Evolutionary conservation across 2,888 invertebrate species (phyloP), one percentile per base, ranked within the genome.

Genomic region (Siphlonurus alternatus): DNA sequence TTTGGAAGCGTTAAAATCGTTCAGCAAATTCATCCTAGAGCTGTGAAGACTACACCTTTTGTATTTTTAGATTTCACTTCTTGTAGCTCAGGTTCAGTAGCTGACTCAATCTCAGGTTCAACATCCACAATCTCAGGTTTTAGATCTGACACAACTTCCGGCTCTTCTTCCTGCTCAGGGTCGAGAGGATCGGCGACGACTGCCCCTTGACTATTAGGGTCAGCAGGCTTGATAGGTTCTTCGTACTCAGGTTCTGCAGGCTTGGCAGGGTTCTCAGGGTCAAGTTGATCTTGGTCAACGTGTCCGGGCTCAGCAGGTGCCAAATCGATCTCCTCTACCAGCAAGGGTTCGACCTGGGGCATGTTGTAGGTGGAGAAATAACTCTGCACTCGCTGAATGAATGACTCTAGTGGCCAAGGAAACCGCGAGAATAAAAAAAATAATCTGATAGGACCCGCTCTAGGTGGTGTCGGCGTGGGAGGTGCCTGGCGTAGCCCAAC

Each of bases 351-450:
- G 5, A 10, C 7, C 5, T 10, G 7, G 7, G 56, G 56, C 5
- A 56, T 20, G 77, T 23, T 83, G 69, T 83, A 83, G n/a, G 83
- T 81, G 0, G 87, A 87, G 76, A 84, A 83, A 69, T 83, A 79
- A 0, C 83, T 80, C 74, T 88, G 88, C 63, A 88, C 80, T 61
- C 83, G 79, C 71, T 87, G 87, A 3, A 86, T 80, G 54, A 88
- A 73, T 68, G 81, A 81, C 71, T 88, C 87, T 67, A 88, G 73
- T 61, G 87, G 74, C 1, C 85, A 84, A 3, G 87, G 87, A 72
- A 88, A 84, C 23, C 60, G 38, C 2, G 59, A 64, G 22, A 64
- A 51, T 10, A 64, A 22, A 20, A 56, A 56, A 56, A 56, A 56
- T n/a, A 56, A 7, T n/a, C 56, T 10, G 15, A 56, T 20, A 18